These are phyloP conservation scores for Augochlorella aurata DNA, from an alignment of 2,888 invertebrate species.

Conservation along the genomic window DNA sequence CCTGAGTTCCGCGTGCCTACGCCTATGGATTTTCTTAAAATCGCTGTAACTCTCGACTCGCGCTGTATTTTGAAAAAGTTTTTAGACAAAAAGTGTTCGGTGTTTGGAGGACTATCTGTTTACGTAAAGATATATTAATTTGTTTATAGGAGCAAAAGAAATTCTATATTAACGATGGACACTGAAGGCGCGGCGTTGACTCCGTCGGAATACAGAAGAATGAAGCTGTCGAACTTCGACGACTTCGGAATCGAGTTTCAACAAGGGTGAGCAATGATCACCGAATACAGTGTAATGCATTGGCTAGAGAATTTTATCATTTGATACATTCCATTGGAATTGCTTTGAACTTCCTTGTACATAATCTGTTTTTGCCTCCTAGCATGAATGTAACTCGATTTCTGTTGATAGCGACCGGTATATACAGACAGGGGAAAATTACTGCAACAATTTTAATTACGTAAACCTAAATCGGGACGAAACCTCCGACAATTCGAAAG, in stretches of 20 bases:
- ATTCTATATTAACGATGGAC: constrained; percentile 57
- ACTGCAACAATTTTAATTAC: constrained; percentile 23
- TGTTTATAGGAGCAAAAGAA: constrained; percentile 40
- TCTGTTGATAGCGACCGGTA: constrained; percentile 24
- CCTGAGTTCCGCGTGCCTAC: too few relatives aligned
- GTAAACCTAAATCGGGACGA: constrained; percentile 26
- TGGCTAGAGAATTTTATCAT: neutral
- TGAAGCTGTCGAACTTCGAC: constrained; percentile 58
- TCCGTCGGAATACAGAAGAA: constrained; percentile 73
- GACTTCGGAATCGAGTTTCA: constrained; percentile 44
- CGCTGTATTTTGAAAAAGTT: neutral
- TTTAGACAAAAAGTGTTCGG: neutral
- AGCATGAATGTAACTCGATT: neutral
- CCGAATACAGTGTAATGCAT: neutral
- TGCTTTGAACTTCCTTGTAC: neutral
- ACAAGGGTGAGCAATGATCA: constrained; percentile 24
- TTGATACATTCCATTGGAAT: neutral
- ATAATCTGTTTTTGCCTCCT: neutral
- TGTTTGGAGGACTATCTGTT: neutral
- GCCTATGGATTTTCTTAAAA: too few relatives aligned
- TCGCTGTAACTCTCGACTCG: neutral
- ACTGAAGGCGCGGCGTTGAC: constrained; percentile 74
- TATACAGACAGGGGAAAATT: constrained; percentile 9
- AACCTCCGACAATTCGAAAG: constrained; percentile 23
- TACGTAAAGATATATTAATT: neutral